Evolutionary conservation across 2,888 invertebrate species (phyloP).

Genomic region (Drosophila neotestacea): DNA sequence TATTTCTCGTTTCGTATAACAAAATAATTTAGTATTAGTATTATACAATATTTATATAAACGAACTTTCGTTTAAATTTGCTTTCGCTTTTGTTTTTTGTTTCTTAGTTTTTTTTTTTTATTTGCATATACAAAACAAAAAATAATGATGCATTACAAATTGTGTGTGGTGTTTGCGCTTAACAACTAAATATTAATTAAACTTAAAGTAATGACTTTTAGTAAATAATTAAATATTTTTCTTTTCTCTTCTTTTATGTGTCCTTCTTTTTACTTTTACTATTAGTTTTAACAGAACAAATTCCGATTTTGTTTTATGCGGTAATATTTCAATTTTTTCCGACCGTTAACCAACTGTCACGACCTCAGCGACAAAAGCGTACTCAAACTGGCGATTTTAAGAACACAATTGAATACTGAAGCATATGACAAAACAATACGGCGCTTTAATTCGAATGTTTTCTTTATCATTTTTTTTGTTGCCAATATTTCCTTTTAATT

Average conservation of each 20-base stretch:
- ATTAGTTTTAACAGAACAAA: constrained; percentile 79
- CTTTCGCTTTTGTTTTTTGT: constrained; percentile 27
- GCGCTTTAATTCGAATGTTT: constrained; percentile 75
- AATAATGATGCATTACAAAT: constrained; percentile 76
- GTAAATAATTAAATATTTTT: constrained; percentile 82
- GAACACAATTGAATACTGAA: constrained; percentile 35
- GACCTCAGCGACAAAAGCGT: constrained; percentile 25
- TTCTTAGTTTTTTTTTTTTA: constrained; percentile 57
- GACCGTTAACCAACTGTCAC: constrained; percentile 29
- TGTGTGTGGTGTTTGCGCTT: constrained; percentile 62
- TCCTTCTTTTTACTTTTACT: constrained; percentile 63
- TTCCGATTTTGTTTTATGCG: constrained; percentile 59
- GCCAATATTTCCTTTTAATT: constrained; percentile 61
- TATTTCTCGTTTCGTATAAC: constrained; percentile 76
- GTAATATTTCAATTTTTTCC: constrained; percentile 52
- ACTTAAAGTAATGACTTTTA: constrained; percentile 85
- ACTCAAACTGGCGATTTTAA: constrained; percentile 85
- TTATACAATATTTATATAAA: constrained; percentile 84
- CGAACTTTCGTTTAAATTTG: constrained; percentile 53
- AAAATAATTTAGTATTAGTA: constrained; percentile 85
- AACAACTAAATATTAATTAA: constrained; percentile 80
- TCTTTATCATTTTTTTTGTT: constrained; percentile 49
- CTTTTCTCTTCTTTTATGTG: constrained; percentile 39
- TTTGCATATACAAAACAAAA: constrained; percentile 77
- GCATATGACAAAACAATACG: not conserved